Evolutionary conservation across 1,140 invertebrate genomes (phyloP).

Genomic region (Zophobas morio): DNA sequence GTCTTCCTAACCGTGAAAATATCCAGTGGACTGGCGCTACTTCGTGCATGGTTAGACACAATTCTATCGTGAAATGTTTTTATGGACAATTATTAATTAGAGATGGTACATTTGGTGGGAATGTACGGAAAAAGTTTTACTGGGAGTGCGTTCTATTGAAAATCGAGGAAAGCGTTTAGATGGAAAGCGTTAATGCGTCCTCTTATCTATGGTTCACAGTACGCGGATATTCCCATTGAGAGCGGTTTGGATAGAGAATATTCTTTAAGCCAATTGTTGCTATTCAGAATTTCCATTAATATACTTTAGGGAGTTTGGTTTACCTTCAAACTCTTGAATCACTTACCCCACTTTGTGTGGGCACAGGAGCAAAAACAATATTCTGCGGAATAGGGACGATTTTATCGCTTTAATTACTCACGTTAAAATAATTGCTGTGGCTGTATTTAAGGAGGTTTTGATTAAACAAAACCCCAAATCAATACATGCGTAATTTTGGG

Average conservation of each 20-base stretch:
- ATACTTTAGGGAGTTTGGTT: constrained; percentile 20
- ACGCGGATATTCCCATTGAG: background rate
- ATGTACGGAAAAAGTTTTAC: constrained; percentile 11
- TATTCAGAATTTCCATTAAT: constrained; percentile 37
- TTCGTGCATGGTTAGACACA: constrained; percentile 41
- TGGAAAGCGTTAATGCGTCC: constrained; percentile 4
- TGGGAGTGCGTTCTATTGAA: constrained; percentile 3
- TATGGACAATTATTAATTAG: constrained; percentile 41
- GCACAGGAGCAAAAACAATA: constrained; percentile 25
- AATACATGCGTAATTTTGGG: constrained; percentile 21
- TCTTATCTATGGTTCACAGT: constrained; percentile 20
- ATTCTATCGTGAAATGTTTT: constrained; percentile 40
- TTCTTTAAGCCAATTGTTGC: constrained; percentile 38
- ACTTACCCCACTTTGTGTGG: constrained; percentile 17
- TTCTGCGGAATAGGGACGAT: constrained; percentile 7
- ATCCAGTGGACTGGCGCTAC: constrained; percentile 34
- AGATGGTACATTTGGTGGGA: constrained; percentile 36
- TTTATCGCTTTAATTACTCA: constrained; percentile 36
- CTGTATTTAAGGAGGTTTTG: constrained; percentile 30
- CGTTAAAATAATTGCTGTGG: constrained; percentile 37
- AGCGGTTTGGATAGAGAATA: constrained; percentile 6
- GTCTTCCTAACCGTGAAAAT: constrained; percentile 40
- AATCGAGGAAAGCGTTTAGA: background rate
- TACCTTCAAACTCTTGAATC: constrained; percentile 29
- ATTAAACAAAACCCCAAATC: constrained; percentile 34